Evolutionary conservation across 2,113 vertebrate genomes (phyloP), one percentile per base, ranked within the genome.

Genomic region (Gymnogyps californianus): DNA sequence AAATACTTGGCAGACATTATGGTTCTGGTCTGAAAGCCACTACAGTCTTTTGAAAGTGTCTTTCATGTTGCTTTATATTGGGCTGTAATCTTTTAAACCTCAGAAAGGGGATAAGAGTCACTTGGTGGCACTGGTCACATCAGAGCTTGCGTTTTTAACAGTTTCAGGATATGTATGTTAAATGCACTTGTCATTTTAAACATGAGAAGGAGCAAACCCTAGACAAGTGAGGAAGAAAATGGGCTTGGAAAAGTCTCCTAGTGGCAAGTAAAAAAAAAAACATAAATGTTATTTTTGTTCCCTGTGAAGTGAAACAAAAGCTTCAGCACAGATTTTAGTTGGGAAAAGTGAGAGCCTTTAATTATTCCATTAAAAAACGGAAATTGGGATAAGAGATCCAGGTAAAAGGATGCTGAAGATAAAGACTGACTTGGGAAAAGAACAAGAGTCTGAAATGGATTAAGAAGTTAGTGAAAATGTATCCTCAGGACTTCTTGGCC

Each of bases 401-500:
- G 47, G 90, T 93, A 95, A 86, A 93, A 82, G 89, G 67, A 97
- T 78, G 38, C 67, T 90, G 75, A 74, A 90, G 83, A 72, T 84
- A 97, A 97, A 83, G 90, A 55, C 83, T 76, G 91, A 80, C 86
- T 92, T 72, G 89, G 93, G 92, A 96, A 93, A 94, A 94, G 91
- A 79, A 47, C 59, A 51, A 59, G 89, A 87, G 65, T 69, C 80
- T 91, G 95, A 90, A 96, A 96, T 84, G 87, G 86, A 96, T 96
- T 94, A 94, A 89, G 90, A 96, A 96, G 96, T 93, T 93, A 92
- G 89, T 59, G 71, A 90, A 93, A 96, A 97, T 92, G 93, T 96
- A 94, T 95, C 94, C 92, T 75, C 76, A 55, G 92, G 92, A 97
- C 84, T 96, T 93, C 87, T 96, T 87, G 92, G 92, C 96, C 95